phyloP scores from a whole-genome alignment of 2,113 vertebrate species.

The Spea multiplicata region DNA sequence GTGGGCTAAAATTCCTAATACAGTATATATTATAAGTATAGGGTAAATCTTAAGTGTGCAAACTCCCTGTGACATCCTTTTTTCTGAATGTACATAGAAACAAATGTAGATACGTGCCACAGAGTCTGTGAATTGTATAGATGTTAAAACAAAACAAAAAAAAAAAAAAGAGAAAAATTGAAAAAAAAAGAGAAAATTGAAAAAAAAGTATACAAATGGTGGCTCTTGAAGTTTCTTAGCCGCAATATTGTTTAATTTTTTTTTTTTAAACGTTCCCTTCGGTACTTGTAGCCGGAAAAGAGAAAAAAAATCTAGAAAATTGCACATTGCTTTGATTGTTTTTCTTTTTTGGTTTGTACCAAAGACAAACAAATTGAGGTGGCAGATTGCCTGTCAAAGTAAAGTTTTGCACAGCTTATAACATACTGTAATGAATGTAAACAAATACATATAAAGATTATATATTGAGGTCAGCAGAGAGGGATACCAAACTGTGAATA shows the following conservation, averaged over 20 bases:
- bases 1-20: constrained; percentile 51
- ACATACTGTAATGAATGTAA: constrained; percentile 99
- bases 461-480: constrained; percentile 75
- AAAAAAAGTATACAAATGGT: constrained; percentile 64
- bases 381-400: constrained; percentile 98
- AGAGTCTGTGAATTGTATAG: constrained; percentile 99
- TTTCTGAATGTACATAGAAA: constrained; percentile 95
- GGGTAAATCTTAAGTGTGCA: constrained; percentile 84
- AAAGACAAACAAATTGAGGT: constrained; percentile 99
- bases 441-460: constrained; percentile 51
- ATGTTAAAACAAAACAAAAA: constrained; percentile 67
- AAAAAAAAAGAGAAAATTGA: constrained; percentile 69
- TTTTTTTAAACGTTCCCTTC: constrained; percentile 8
- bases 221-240: constrained; percentile 79
- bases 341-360: constrained; percentile 99
- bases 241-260: constrained; percentile 5
- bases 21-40: constrained; percentile 65
- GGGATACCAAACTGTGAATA: constrained; percentile 98
- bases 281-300: constrained; percentile 69
- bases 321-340: constrained; percentile 96
- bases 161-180: constrained; percentile 76
- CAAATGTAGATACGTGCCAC: constrained; percentile 98
- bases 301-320: constrained; percentile 55
- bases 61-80: constrained; percentile 78
- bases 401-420: constrained; percentile 99